phyloP scores from a whole-genome alignment of 1,140 invertebrate genomes.

The Megathymus violae region DNA sequence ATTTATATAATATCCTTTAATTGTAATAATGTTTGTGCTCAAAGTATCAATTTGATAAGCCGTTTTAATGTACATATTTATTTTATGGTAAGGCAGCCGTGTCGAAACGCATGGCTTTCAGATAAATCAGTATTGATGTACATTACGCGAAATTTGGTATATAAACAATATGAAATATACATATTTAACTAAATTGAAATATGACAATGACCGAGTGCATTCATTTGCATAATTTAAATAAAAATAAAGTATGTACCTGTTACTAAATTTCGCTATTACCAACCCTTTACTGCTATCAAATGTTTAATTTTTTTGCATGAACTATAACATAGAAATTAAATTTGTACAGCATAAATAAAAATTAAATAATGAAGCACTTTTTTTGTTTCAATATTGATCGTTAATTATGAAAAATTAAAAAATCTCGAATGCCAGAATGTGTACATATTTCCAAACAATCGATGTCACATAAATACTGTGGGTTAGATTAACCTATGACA shows the following conservation, averaged over 20 bases:
- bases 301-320: conserved; percentile 20
- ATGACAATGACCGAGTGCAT: not conserved
- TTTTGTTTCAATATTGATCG: not conserved
- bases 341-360: conserved; percentile 28
- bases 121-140: not conserved
- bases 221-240: not conserved
- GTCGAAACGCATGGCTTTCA: not conserved
- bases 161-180: not conserved
- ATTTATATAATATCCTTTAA: not conserved
- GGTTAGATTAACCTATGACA: no score
- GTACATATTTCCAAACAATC: no score
- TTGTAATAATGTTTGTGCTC: conserved; percentile 10
- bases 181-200: not conserved
- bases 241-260: conserved; percentile 17
- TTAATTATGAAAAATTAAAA: no score
- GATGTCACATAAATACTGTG: no score
- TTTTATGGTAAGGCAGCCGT: not conserved
- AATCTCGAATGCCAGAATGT: no score
- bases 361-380: conserved; percentile 8
- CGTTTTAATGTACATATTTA: conserved; percentile 11
- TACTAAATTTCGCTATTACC: conserved; percentile 8
- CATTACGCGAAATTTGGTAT: not conserved
- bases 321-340: conserved; percentile 23
- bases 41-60: conserved; percentile 11
- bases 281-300: conserved; percentile 21